Evolutionary conservation across 2,113 vertebrate genomes (phyloP).

Genomic region (Eulemur macaco): DNA sequence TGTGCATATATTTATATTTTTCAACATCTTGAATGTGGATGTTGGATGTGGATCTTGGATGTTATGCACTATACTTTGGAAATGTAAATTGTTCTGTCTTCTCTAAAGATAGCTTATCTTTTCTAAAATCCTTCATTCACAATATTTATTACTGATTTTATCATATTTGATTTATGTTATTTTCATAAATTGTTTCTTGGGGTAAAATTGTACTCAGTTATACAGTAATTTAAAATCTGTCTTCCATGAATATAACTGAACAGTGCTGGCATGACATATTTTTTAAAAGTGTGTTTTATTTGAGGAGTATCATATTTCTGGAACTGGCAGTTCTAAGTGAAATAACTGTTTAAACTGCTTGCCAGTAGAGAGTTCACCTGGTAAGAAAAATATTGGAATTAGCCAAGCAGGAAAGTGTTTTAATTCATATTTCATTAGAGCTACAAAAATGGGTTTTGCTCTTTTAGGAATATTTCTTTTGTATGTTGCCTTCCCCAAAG

Average conservation of each 20-base stretch:
- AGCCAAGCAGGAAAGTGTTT: slow-evolving; percentile 36
- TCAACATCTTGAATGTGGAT: slow-evolving; percentile 37
- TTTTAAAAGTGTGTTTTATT: slow-evolving; percentile 64
- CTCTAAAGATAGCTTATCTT: slow-evolving; percentile 65
- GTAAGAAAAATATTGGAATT: slow-evolving; percentile 58
- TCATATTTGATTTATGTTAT: slow-evolving; percentile 66
- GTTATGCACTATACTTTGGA: neutral
- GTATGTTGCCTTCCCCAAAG: neutral
- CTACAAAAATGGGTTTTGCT: neutral
- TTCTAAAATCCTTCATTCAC: slow-evolving; percentile 55
- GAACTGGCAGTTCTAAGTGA: slow-evolving; percentile 60
- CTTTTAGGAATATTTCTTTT: slow-evolving; percentile 9
- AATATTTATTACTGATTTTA: slow-evolving; percentile 69
- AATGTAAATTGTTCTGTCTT: slow-evolving; percentile 61
- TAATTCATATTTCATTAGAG: slow-evolving; percentile 52
- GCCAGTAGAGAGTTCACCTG: slow-evolving; percentile 46
- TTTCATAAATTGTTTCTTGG: slow-evolving; percentile 73
- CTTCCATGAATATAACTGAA: slow-evolving; percentile 26
- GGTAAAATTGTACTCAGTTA: slow-evolving; percentile 51
- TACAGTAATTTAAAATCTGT: slow-evolving; percentile 67
- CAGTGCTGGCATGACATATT: slow-evolving; percentile 36
- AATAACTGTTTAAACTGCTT: slow-evolving; percentile 62
- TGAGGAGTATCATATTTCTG: slow-evolving; percentile 62
- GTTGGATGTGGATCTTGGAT: neutral
- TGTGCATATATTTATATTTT: slow-evolving; percentile 64